phyloP scores from a whole-genome alignment of 1,140 invertebrate species.

The Paraescarpia echinospica region DNA sequence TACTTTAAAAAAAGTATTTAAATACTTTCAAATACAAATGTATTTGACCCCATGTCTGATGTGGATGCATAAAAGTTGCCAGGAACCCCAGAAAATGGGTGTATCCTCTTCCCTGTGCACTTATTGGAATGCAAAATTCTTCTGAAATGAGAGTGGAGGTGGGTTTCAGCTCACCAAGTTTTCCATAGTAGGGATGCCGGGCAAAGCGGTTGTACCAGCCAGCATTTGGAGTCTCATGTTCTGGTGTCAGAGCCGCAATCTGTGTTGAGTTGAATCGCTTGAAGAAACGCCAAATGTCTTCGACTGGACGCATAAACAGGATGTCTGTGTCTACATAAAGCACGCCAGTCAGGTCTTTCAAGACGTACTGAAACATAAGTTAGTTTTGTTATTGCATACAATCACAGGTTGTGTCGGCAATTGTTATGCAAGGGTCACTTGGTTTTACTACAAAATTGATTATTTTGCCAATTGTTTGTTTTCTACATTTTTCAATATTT shows the following conservation, averaged over 20 bases:
- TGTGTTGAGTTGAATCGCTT: conserved; percentile 81
- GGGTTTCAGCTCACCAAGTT: conserved; percentile 65
- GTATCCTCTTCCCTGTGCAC: too few species aligned
- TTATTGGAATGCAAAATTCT: conserved; percentile 6
- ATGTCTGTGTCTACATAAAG: conserved; percentile 94
- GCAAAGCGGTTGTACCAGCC: conserved; percentile 97
- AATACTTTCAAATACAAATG: too few species aligned
- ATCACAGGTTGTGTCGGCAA: not conserved
- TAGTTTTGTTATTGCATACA: not conserved
- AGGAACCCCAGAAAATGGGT: too few species aligned
- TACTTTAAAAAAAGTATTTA: too few species aligned
- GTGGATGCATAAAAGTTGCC: too few species aligned
- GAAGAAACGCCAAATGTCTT: conserved; percentile 82
- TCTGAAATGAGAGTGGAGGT: not conserved
- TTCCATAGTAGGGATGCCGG: conserved; percentile 89
- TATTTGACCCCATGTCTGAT: too few species aligned
- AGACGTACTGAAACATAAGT: conserved; percentile 68
- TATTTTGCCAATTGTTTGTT: too few species aligned
- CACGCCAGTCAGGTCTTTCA: conserved; percentile 79
- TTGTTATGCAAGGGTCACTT: not conserved
- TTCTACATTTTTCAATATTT: too few species aligned
- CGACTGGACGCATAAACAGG: conserved; percentile 79
- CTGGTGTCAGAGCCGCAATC: conserved; percentile 82
- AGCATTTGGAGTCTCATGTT: conserved; percentile 86
- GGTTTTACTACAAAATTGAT: not conserved